Evolutionary conservation across 1,140 invertebrate genomes (phyloP), one percentile per base, ranked within the genome.

Genomic region (Drosophila erecta): DNA sequence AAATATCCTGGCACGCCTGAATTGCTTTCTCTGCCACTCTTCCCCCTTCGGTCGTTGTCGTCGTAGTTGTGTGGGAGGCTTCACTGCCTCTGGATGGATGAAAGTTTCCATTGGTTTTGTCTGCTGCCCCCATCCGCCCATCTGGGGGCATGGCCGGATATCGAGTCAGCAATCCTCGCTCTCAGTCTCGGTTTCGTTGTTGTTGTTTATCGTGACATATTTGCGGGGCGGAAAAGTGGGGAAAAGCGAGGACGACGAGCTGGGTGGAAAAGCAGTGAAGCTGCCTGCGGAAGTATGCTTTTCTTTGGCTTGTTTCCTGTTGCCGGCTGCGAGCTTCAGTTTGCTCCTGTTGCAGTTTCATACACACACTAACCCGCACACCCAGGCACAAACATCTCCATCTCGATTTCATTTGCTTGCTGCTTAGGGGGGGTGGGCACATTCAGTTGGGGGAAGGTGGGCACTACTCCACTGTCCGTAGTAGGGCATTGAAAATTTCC

Each of bases 131-230:
- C 30, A 30, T 10, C 30, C 17, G 20, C 35, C 58, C 44, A 60
- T 64, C 44, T 37, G 41, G 44, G 20, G 17, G 27, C 62, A 15
- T 33, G 75, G 58, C 79, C 79, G 67, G 79, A 81, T 81, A 81
- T 81, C 70, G 79, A 81, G 74, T 81, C 73, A 78, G 67, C 73
- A 77, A 81, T 60, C 73, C 57, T 47, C 55, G 73, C 41, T 53
- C 53, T 58, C 46, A 41, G 51, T 35, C 50, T 49, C 41, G 8
- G 50, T 55, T 22, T 27, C 40, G 33, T 24, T 74, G 53, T 79
- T 81, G 72, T 73, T 83, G 75, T 76, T 86, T 81, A 77, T 81
- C 59, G 67, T 86, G 81, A 86, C 81, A 85, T 81, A 86, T 77
- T 81, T 74, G 77, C 65, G 72, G 81, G 56, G 38, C 49, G 37